Percentiles rank a stretch among this genome's conserved stretches.
These are phyloP conservation scores for Motacilla tschutschensis DNA, from an alignment of 2,113 vertebrate genomes.

Conservation along the genomic window DNA sequence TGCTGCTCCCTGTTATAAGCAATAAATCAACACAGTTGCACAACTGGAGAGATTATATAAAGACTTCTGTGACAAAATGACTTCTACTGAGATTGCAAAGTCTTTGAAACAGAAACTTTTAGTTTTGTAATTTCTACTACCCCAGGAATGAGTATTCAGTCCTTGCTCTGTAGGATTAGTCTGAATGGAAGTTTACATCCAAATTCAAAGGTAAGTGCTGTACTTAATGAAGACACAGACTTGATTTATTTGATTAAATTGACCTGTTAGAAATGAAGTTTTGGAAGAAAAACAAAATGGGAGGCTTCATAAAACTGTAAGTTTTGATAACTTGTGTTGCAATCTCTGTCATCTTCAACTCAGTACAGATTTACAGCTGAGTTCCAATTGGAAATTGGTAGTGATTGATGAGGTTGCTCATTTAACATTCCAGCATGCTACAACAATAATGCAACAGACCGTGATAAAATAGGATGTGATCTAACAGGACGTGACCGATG, in stretches of 20 bases:
- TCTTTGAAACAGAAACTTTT: background rate
- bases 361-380: background rate
- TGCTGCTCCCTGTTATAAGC: background rate
- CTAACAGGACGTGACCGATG: slow-evolving; percentile 41
- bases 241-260: background rate
- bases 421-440: slow-evolving; percentile 48
- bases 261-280: background rate
- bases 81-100: background rate
- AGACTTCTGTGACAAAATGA: background rate
- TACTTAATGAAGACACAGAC: background rate
- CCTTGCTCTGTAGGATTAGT: slow-evolving; percentile 23
- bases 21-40: background rate
- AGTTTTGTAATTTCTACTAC: background rate
- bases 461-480: slow-evolving; percentile 50
- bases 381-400: slow-evolving; percentile 22
- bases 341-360: background rate
- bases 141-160: background rate
- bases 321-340: background rate
- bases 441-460: slow-evolving; percentile 38
- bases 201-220: background rate
- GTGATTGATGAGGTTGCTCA: slow-evolving; percentile 48
- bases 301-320: background rate
- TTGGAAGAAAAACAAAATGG: background rate
- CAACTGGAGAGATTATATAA: background rate
- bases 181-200: background rate